Conservation (phyloP, 2,888 invertebrate genomes). For the Anaspis maculata region DNA sequence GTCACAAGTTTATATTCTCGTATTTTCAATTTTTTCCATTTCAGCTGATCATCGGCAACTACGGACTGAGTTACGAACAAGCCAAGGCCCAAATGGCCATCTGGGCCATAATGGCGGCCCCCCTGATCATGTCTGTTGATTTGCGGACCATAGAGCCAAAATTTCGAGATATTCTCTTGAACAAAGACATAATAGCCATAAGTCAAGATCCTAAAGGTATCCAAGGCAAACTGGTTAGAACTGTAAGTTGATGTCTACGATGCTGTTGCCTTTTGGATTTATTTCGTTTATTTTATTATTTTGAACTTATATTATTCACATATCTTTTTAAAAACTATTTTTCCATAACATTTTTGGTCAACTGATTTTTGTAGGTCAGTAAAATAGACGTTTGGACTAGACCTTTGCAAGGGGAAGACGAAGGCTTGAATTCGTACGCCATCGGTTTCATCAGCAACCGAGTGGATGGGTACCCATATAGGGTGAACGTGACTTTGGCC, state of each 20-base stretch:
- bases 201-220: constrained; percentile 61
- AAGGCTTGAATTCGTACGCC: constrained; percentile 45
- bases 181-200: constrained; percentile 53
- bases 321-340: constrained; percentile 18
- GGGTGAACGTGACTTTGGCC: constrained; percentile 33
- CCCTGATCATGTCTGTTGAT: constrained; percentile 64
- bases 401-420: constrained; percentile 45
- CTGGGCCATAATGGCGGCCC: constrained; percentile 65
- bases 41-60: constrained; percentile 53
- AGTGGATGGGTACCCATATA: constrained; percentile 41
- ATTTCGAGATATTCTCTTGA: constrained; percentile 53
- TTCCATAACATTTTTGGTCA: constrained; percentile 1
- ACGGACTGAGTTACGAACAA: constrained; percentile 57
- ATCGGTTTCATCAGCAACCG: constrained; percentile 51
- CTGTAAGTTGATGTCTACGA: no score
- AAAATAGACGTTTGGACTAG: constrained; percentile 51
- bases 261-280: no score
- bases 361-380: constrained; percentile 24
- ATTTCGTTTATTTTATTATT: no score
- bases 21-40: no score
- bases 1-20: no score
- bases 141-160: constrained; percentile 51
- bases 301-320: no score
- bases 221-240: constrained; percentile 48
- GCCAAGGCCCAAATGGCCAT: constrained; percentile 65